Percentiles rank a stretch among this genome's conserved stretches.
phyloP scores from a whole-genome alignment of 2,113 vertebrate genomes.

The Peromyscus californicus region DNA sequence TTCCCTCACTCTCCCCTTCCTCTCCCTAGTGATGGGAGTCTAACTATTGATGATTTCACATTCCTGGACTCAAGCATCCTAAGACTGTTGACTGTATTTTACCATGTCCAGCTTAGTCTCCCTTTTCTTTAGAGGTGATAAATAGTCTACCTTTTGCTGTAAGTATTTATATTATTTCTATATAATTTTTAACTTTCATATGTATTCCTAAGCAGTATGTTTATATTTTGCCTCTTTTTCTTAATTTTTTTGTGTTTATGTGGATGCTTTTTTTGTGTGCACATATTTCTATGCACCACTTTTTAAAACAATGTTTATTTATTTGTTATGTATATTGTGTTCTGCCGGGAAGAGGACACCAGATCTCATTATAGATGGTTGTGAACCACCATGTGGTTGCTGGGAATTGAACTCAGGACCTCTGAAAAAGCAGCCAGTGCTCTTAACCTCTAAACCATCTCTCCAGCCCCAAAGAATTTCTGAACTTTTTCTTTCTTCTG shows the following conservation, averaged over 20 bases:
- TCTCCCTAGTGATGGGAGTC: neutral
- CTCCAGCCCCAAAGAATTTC: neutral
- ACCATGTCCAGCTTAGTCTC: neutral
- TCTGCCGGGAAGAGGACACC: too few species aligned
- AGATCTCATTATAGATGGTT: neutral
- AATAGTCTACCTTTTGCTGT: conserved; percentile 17
- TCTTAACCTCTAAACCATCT: neutral
- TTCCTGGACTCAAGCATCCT: neutral
- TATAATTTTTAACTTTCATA: conserved; percentile 34
- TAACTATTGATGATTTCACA: neutral
- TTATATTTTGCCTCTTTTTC: conserved; percentile 28
- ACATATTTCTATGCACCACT: neutral
- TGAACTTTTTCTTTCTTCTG: neutral
- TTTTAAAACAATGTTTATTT: neutral
- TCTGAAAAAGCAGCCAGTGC: neutral
- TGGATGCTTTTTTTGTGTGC: neutral
- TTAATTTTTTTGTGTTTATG: neutral
- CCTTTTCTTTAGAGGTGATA: conserved; percentile 33
- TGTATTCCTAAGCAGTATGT: neutral
- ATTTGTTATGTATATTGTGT: neutral
- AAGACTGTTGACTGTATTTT: neutral
- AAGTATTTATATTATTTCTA: conserved; percentile 12
- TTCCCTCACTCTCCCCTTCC: neutral
- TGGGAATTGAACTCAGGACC: neutral
- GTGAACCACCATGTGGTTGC: neutral